phyloP scores from a whole-genome alignment of 2,113 vertebrate genomes.

The Leucosticte australis region DNA sequence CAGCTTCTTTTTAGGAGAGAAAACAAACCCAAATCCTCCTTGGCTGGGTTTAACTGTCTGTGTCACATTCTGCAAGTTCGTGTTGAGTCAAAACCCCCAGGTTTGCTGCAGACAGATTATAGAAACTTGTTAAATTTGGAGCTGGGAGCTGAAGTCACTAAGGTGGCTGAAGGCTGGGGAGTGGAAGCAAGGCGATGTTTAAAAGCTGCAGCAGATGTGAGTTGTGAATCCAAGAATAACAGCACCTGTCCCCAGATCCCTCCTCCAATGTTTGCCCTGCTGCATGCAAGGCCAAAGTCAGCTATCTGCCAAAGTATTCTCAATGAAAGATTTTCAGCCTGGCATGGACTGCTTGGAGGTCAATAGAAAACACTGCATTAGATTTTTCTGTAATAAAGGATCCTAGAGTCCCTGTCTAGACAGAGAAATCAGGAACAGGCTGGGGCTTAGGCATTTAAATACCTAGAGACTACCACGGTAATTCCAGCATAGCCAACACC shows the following conservation, averaged over 20 bases:
- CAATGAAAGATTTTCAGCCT: neutral
- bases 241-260: neutral
- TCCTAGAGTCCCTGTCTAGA: neutral
- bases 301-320: neutral
- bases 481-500: neutral
- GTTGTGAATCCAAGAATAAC: neutral
- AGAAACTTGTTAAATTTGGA: neutral
- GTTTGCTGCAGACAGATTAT: neutral
- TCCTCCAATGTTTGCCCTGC: neutral
- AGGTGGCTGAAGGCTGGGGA: neutral
- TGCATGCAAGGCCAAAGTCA: neutral
- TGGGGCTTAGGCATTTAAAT: neutral
- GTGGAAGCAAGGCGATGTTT: neutral
- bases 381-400: neutral
- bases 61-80: neutral
- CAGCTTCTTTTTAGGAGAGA: conserved; percentile 3
- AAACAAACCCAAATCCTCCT: conserved; percentile 28
- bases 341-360: neutral
- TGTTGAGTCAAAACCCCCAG: neutral
- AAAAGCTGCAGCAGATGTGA: neutral
- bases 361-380: neutral
- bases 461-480: neutral
- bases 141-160: neutral
- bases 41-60: neutral
- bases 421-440: neutral